Evolutionary conservation across 2,113 vertebrate genomes (phyloP), one percentile per base, ranked within the genome.

Genomic region (Crocuta crocuta): DNA sequence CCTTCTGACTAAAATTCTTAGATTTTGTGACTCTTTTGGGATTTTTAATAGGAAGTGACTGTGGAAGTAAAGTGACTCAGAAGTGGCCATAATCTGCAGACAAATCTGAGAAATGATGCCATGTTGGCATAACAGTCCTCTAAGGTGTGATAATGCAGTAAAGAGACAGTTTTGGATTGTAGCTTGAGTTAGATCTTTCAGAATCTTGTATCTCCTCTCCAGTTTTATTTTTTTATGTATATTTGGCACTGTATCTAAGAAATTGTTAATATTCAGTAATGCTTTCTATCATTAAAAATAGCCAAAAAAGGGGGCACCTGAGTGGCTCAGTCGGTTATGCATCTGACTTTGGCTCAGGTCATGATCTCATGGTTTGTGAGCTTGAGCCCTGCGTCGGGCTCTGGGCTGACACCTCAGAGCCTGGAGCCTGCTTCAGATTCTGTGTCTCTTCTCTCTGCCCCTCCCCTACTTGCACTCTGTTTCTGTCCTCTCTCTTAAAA

Each of bases 281-380:
- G n/a, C 7, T 48, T 21, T 71, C 50, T 70, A 53, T 90, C 11
- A 31, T 80, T 86, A 84, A 91, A 94, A 91, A 95, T 50, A 84
- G 19, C 4, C 53, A 68, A 61, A 65, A 74, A 8, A 8, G 8
- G 21, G 19, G 58, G 21, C 58, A 58, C 6, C 58, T 58, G 58
- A 16, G 58, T 58, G 58, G 21, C 58, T 58, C 21, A 58, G 58
- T 58, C 6, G 2, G 58, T 23, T 58, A 58, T 23, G 58, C 21
- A 23, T 58, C 58, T 21, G 58, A 58, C 21, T 58, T 58, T 8
- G 58, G 58, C 58, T 58, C 58, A 58, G 19, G 58, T 58, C 58
- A 58, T 58, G 58, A 58, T 58, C 58, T 58, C 58, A 23, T 58
- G 58, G 58, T 58, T 58, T 19, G 7, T 23, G 58, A 58, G 58